These are phyloP conservation scores for Fulica atra DNA, from an alignment of 2,113 vertebrate species.

Conservation along the genomic window DNA sequence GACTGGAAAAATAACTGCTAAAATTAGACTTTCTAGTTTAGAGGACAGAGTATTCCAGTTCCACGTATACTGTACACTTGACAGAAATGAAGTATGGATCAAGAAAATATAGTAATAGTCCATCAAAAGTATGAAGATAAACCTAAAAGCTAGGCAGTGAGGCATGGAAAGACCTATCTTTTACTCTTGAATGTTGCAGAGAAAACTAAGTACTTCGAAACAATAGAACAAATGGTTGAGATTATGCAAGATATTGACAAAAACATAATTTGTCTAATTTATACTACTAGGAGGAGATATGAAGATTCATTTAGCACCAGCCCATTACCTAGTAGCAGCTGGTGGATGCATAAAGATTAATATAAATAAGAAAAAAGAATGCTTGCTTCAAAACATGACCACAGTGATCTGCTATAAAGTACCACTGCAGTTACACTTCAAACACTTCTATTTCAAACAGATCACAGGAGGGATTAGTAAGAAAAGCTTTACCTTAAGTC, in stretches of 20 bases:
- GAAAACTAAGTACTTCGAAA: not conserved
- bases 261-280: not conserved
- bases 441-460: not conserved
- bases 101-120: not conserved
- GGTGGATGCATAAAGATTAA: not conserved
- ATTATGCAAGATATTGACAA: not conserved
- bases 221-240: not conserved
- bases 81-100: not conserved
- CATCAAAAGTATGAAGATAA: not conserved
- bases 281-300: not conserved
- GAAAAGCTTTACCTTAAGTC: not conserved
- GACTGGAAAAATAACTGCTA: not conserved
- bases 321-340: not conserved
- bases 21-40: not conserved
- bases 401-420: not conserved
- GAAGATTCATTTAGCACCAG: not conserved
- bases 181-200: not conserved
- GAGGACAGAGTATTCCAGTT: not conserved
- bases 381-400: not conserved
- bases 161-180: not conserved
- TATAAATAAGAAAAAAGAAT: not conserved
- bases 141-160: not conserved
- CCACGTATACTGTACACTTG: not conserved
- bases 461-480: not conserved
- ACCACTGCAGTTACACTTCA: not conserved